phyloP scores from a whole-genome alignment of 2,797 vertebrate species.

The Uromys caudimaculatus region DNA sequence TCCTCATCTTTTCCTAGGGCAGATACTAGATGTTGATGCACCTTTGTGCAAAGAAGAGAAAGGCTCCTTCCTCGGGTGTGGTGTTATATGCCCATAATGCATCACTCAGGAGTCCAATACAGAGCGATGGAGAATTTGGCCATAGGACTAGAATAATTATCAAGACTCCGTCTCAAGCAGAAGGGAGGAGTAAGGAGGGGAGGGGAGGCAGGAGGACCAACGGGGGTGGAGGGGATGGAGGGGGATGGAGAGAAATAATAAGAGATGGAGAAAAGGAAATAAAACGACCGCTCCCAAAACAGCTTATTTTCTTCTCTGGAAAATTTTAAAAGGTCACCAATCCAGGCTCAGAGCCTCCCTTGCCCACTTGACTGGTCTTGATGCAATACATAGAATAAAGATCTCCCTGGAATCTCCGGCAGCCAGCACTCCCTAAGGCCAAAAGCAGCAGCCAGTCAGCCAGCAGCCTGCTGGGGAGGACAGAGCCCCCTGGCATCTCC shows the following conservation, averaged over 20 bases:
- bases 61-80: background rate
- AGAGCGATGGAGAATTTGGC: background rate
- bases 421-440: background rate
- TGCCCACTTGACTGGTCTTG: background rate
- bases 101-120: background rate
- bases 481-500: background rate
- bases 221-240: background rate
- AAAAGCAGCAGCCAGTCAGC: background rate
- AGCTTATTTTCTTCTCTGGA: background rate
- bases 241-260: background rate
- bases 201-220: background rate
- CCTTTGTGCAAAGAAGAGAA: background rate
- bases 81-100: background rate
- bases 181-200: background rate
- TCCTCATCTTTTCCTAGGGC: background rate
- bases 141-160: background rate
- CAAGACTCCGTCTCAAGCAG: background rate
- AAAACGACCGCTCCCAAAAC: background rate
- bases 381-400: background rate
- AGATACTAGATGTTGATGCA: background rate
- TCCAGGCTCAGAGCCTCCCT: background rate
- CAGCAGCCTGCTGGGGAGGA: background rate
- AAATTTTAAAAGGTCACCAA: background rate
- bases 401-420: accelerated
- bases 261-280: background rate